phyloP scores from a whole-genome alignment of 2,113 vertebrate genomes.

The Puma concolor region DNA sequence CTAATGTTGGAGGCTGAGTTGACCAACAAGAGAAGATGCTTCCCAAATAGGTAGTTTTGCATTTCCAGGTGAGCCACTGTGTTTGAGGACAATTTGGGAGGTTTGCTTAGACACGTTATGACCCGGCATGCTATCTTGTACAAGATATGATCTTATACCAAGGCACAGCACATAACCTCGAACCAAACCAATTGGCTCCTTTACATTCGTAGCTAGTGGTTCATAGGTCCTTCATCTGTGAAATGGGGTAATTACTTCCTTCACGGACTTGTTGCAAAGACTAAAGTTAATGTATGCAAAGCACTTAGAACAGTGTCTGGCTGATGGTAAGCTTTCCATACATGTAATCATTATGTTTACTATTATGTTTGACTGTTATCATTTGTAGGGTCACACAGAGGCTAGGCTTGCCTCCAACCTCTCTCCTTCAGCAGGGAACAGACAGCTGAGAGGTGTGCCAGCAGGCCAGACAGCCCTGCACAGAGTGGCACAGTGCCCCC shows the following conservation, averaged over 20 bases:
- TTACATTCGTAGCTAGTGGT: not conserved
- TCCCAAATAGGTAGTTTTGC: no score
- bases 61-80: not conserved
- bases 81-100: not conserved
- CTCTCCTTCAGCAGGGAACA: not conserved
- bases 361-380: not conserved
- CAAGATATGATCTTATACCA: not conserved
- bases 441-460: not conserved
- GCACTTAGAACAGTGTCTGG: not conserved
- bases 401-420: not conserved
- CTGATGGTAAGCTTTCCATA: not conserved
- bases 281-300: not conserved
- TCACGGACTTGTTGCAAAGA: not conserved
- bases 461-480: no score
- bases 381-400: not conserved
- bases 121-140: not conserved
- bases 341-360: not conserved
- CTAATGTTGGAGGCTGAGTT: not conserved
- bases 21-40: not conserved
- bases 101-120: not conserved
- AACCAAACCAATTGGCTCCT: not conserved
- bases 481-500: not conserved
- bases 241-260: not conserved
- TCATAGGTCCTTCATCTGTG: not conserved
- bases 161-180: not conserved